Evolutionary conservation across 30 jellyfish, hydroid and myxozoan genomes (phyloP), one percentile per base, ranked within the genome.

Genomic region (Aurelia aurita complex sp. Pacific): DNA sequence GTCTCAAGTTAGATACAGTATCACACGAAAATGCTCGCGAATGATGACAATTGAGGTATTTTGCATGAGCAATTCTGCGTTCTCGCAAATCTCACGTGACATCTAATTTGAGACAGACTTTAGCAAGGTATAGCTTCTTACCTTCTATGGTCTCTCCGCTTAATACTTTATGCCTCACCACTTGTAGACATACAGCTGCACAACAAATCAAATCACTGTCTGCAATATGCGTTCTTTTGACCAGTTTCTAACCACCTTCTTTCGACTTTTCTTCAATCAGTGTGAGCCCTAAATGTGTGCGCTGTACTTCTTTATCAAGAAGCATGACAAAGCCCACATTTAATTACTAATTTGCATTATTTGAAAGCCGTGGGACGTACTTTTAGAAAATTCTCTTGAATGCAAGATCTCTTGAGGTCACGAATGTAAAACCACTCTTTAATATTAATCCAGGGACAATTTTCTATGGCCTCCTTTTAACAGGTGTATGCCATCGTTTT

Each of bases 281-380:
- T 61, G 70, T 46, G 57, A 46, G 12, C 14, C 57, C 57, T 46
- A 46, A 46, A 46, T 9, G 57, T 23, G 13, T 13, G 15, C 36
- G 35, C 33, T 61, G 36, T 13, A 61, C 36, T 4, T 61, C 36
- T 61, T 61, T 61, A 61, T 61, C 36, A 61, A 17, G 70, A 4
- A 23, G 2, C 32, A 5, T 61, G 13, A 5, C 70, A 61, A 61
- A 61, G 70, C 70, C 33, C 36, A 17, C 70, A 35, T 17, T 61
- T 33, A 70, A 10, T 70, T 29, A 34, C 64, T 36, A 15, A 35
- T 70, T 35, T 52, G 72, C 34, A 18, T 51, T 19, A 29, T 81
- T 70, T 38, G 55, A 32, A 81, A 81, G 90, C 90, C 77, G 76
- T 68, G 74, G 90, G 83, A 29, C 67, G 90, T 69, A 60, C 83